A percentile compares a stretch with the other conserved stretches of the same genome.
phyloP scores from a whole-genome alignment of 2,888 invertebrate species.

The Empis stercorea region DNA sequence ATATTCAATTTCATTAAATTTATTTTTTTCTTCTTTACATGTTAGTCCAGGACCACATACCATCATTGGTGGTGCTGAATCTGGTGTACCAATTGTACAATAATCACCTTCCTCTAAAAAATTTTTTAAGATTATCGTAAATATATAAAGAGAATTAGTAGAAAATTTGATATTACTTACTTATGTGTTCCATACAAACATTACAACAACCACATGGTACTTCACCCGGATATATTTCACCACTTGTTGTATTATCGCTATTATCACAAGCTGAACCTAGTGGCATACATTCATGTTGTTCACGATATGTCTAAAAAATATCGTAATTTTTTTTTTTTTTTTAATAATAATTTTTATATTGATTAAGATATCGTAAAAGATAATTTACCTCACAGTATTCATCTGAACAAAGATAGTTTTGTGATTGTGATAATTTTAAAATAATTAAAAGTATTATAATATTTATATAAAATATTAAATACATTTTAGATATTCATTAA shows the following conservation, averaged over 20 bases:
- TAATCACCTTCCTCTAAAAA: slow-evolving; percentile 38
- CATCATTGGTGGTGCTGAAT: slow-evolving; percentile 40
- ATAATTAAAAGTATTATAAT: too few relatives aligned
- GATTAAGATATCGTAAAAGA: too few relatives aligned
- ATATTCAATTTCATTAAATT: slow-evolving; percentile 17
- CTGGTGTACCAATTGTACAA: slow-evolving; percentile 42
- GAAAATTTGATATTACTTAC: slow-evolving; percentile 35
- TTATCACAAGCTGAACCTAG: neutral
- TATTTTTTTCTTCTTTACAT: slow-evolving; percentile 8
- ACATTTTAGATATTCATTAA: too few relatives aligned
- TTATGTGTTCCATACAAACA: slow-evolving; percentile 43
- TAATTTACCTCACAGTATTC: too few relatives aligned
- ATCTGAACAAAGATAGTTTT: too few relatives aligned
- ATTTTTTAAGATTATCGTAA: too few relatives aligned
- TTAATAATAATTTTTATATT: too few relatives aligned
- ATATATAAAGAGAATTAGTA: too few relatives aligned
- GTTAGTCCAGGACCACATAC: slow-evolving; percentile 43
- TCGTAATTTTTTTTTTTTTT: too few relatives aligned
- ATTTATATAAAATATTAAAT: too few relatives aligned
- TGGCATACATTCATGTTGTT: neutral
- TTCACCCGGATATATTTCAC: slow-evolving; percentile 42
- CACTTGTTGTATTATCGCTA: slow-evolving; percentile 40
- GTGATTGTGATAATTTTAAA: too few relatives aligned
- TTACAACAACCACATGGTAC: slow-evolving; percentile 51
- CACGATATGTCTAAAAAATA: neutral